Base-by-base conservation (phyloP, 2,113 vertebrate species). In the Brachionichthys hirsutus region DNA sequence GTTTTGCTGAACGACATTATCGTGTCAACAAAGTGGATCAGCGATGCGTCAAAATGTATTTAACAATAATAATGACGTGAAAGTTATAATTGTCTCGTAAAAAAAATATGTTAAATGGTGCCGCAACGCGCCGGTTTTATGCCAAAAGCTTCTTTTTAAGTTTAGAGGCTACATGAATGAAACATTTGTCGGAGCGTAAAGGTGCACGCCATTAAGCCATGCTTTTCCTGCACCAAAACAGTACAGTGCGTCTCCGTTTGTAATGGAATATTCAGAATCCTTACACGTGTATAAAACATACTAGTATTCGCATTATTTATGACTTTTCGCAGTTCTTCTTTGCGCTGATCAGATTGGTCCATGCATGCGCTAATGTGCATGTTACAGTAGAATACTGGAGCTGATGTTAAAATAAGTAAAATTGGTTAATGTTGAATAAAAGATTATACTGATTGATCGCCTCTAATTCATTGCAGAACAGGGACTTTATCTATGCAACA, bases 1-100 rank as follows among this genome's bases (percentile, higher is more conserved):
- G 55, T 67, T 80, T 13, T 52, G 15, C 48, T 61, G 48, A 22
- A 24, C 3, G 60, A 47, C 70, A 60, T 67, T 57, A 65, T 70
- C 11, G 43, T 38, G 9, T 10, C 12, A 35, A 38, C 36, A 12
- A 3, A 1, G 36, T 11, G 36, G 36, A 30, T 30, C 18, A 63
- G 38, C 52, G 36, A 17, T 73, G 76, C 78, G 75, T 65, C 65
- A 77, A 41, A 47, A 48, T 10, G 8, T 12, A 30, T 30, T 30
- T 4, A 6, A 30, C 24, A 10, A 38, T 12, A 38, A 38, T 12
- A 6, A 10, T 55, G 18, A 46, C 30, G 2, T 58, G 36, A 66
- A 54, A 42, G 42, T 18, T 56, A 12, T 52, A 38, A 53, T 67
- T 61, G 35, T 19, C 8, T 19, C 11, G 48, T 55, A 15, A 47